phyloP scores from a whole-genome alignment of 30 jellyfish, hydroid and myxozoan genomes.

The Hydractinia symbiolongicarpus region DNA sequence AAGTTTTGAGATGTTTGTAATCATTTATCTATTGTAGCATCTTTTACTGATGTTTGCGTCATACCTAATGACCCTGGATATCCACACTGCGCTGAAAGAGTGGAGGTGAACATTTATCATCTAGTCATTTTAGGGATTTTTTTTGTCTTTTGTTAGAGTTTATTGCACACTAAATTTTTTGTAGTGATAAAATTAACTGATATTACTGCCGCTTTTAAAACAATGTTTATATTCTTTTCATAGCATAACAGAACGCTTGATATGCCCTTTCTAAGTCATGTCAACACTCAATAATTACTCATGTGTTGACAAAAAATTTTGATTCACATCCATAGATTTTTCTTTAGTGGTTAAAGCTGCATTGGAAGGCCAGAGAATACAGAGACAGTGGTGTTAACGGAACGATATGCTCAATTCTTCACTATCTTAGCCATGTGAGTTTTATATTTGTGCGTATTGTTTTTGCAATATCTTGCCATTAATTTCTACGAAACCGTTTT shows the following conservation, averaged over 20 bases:
- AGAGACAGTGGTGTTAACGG: constrained; percentile 75
- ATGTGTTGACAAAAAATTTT: too few relatives aligned
- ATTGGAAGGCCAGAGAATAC: constrained; percentile 63
- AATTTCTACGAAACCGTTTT: too few relatives aligned
- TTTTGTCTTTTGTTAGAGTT: not conserved
- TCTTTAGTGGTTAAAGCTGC: constrained; percentile 65
- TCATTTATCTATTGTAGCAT: too few relatives aligned
- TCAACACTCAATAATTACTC: too few relatives aligned
- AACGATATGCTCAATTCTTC: constrained; percentile 45
- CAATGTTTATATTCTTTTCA: too few relatives aligned
- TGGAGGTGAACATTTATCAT: constrained; percentile 39
- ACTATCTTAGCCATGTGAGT: constrained; percentile 60
- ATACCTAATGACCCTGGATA: constrained; percentile 73
- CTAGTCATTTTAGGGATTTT: not conserved
- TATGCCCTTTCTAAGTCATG: too few relatives aligned
- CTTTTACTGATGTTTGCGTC: constrained; percentile 21
- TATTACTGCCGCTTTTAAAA: too few relatives aligned
- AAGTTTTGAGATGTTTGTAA: too few relatives aligned
- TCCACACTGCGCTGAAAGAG: constrained; percentile 70
- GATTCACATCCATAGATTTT: too few relatives aligned
- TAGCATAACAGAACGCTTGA: too few relatives aligned
- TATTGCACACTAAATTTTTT: too few relatives aligned
- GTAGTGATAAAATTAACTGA: too few relatives aligned
- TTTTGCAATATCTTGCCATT: not conserved
- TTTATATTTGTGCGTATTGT: not conserved